Percentiles rank a stretch among this genome's conserved stretches.
These are phyloP conservation scores for Latrodectus hesperus DNA, from an alignment of 2,888 invertebrate species.

Conservation along the genomic window DNA sequence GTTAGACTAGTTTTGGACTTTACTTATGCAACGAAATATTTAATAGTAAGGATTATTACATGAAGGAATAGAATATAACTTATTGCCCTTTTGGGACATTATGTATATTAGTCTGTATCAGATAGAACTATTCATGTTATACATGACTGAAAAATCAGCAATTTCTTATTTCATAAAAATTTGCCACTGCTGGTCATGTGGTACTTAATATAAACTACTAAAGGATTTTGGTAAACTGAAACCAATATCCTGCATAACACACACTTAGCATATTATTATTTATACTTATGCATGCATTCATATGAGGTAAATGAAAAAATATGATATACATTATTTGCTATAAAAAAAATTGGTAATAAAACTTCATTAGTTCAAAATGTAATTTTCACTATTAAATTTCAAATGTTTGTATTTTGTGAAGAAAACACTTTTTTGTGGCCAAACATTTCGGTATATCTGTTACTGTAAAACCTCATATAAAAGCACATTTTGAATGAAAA, in stretches of 20 bases:
- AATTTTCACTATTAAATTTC: too few species aligned
- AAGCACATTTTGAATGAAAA: not conserved
- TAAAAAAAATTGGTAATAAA: too few species aligned
- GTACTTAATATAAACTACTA: conserved; percentile 36
- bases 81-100: conserved; percentile 45
- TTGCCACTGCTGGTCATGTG: conserved; percentile 60
- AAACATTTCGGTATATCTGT: too few species aligned
- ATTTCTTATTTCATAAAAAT: conserved; percentile 27
- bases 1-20: too few species aligned
- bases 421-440: too few species aligned
- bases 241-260: not conserved
- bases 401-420: too few species aligned
- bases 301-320: conserved; percentile 7
- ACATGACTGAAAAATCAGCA: conserved; percentile 48
- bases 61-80: not conserved
- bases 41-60: too few species aligned
- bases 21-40: too few species aligned
- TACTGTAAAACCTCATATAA: too few species aligned
- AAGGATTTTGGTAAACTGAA: not conserved
- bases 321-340: too few species aligned
- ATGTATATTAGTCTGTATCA: conserved; percentile 64
- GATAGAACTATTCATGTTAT: conserved; percentile 68
- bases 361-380: too few species aligned
- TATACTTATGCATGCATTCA: conserved; percentile 4
- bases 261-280: conserved; percentile 29